phyloP scores from a whole-genome alignment of 2,888 invertebrate species.

The Leucoma salicis region DNA sequence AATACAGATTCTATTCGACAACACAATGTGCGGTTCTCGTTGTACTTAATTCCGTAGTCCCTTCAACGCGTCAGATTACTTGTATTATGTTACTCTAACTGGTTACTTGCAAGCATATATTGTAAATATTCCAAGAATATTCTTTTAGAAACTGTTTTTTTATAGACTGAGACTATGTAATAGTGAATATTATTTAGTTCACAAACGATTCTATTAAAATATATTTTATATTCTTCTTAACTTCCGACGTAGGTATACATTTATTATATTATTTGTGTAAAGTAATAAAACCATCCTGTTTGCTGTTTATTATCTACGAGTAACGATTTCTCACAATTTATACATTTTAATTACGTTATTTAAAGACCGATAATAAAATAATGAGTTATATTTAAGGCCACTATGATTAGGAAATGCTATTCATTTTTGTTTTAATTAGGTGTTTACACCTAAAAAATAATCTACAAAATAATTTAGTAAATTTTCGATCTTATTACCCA shows the following conservation, averaged over 20 bases:
- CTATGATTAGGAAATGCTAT: too few species aligned
- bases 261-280: conserved; percentile 7
- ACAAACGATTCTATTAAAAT: conserved; percentile 9
- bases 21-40: conserved; percentile 58
- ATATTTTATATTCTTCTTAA: conserved; percentile 12
- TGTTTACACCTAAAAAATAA: too few species aligned
- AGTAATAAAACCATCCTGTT: conserved; percentile 5
- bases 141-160: conserved; percentile 30
- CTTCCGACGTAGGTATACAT: too few species aligned
- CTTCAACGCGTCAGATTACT: conserved; percentile 60
- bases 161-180: conserved; percentile 23
- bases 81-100: conserved; percentile 40
- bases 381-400: too few species aligned
- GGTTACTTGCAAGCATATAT: conserved; percentile 36
- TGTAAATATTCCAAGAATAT: conserved; percentile 40
- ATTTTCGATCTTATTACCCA: too few species aligned
- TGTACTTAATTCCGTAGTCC: conserved; percentile 60
- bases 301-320: neutral
- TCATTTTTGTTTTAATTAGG: too few species aligned
- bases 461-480: too few species aligned
- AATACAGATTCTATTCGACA: conserved; percentile 46
- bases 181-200: conserved; percentile 17
- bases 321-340: neutral
- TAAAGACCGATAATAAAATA: too few species aligned
- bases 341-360: too few species aligned